Evolutionary conservation across 2,888 invertebrate species (phyloP).

Genomic region (Polymixis lichenea): DNA sequence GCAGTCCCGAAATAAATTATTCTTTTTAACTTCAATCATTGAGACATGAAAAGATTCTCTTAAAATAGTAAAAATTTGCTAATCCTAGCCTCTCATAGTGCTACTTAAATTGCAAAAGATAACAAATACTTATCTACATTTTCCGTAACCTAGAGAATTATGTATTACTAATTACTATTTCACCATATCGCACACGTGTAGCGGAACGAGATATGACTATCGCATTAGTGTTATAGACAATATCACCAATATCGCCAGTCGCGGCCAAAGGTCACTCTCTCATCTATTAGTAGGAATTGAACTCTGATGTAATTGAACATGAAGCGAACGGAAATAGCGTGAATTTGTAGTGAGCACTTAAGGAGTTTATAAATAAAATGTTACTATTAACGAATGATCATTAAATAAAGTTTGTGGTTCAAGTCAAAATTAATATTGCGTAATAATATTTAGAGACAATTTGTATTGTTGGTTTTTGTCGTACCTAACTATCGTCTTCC

Average conservation of each 20-base stretch:
- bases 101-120: not conserved
- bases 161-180: slow-evolving; percentile 28
- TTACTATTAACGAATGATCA: not conserved
- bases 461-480: not conserved
- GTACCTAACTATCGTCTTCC: not conserved
- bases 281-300: slow-evolving; percentile 23
- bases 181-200: slow-evolving; percentile 41
- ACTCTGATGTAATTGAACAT: slow-evolving; percentile 34
- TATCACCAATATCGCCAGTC: slow-evolving; percentile 42
- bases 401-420: not conserved
- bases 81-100: not conserved
- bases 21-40: not conserved
- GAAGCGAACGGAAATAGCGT: slow-evolving; percentile 10
- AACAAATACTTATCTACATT: not conserved
- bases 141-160: not conserved
- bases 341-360: not conserved
- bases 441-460: not conserved
- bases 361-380: slow-evolving; percentile 4
- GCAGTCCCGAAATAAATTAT: not conserved
- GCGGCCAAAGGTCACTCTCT: slow-evolving; percentile 39
- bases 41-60: not conserved
- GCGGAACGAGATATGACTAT: slow-evolving; percentile 33
- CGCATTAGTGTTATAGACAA: slow-evolving; percentile 21
- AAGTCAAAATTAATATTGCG: not conserved
- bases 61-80: not conserved